Evolutionary conservation across 2,888 invertebrate genomes (phyloP).

Genomic region (Meiosimyza platycephala): DNA sequence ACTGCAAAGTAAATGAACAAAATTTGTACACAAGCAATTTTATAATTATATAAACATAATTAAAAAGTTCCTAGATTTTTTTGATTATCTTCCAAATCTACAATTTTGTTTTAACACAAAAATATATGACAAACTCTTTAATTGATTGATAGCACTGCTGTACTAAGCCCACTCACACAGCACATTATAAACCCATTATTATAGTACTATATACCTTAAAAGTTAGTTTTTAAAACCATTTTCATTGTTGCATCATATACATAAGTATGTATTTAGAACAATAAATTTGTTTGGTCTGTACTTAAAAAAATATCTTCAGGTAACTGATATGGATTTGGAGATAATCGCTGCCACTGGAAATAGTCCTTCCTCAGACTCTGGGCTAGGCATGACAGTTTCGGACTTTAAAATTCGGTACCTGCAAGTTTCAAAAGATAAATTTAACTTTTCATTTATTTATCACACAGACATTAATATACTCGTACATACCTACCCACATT

Average conservation of each 20-base stretch:
- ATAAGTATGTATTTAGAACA: slow-evolving; percentile 9
- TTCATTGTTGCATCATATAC: not conserved
- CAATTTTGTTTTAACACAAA: too few relatives aligned
- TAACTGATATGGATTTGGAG: slow-evolving; percentile 67
- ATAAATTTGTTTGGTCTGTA: slow-evolving; percentile 51
- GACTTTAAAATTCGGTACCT: slow-evolving; percentile 77
- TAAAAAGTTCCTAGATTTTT: too few relatives aligned
- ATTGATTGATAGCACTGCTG: not conserved
- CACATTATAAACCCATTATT: not conserved
- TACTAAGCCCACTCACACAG: not conserved
- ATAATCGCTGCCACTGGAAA: slow-evolving; percentile 73
- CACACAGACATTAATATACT: not conserved
- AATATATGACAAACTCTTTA: too few relatives aligned
- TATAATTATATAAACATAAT: too few relatives aligned
- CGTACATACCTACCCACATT: not conserved
- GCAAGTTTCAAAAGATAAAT: slow-evolving; percentile 34
- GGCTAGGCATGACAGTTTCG: slow-evolving; percentile 86
- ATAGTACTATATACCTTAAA: not conserved
- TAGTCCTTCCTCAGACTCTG: slow-evolving; percentile 94
- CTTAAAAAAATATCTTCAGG: slow-evolving; percentile 61
- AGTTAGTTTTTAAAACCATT: not conserved
- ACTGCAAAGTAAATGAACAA: too few relatives aligned
- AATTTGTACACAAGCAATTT: too few relatives aligned
- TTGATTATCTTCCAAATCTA: too few relatives aligned
- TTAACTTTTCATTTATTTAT: slow-evolving; percentile 25